These are phyloP conservation scores for Tapirus terrestris DNA, from an alignment of 2,113 vertebrate genomes.

Conservation along the genomic window DNA sequence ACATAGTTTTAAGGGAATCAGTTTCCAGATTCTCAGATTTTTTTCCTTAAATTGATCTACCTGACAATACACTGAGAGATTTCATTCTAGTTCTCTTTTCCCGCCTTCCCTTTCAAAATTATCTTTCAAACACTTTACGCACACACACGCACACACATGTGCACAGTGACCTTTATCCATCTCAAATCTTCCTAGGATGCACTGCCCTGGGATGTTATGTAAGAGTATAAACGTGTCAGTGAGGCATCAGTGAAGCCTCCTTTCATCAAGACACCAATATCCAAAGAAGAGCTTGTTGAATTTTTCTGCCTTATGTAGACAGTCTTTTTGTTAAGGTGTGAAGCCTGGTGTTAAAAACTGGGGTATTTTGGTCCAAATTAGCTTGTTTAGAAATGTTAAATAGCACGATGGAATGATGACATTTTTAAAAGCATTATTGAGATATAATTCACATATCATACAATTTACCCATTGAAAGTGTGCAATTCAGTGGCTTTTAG, in stretches of 20 bases:
- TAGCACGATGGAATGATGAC: background rate
- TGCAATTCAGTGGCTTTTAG: background rate
- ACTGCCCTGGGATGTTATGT: background rate
- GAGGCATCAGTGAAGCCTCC: background rate
- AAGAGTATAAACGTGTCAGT: background rate
- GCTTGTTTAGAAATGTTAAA: background rate
- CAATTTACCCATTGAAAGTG: background rate
- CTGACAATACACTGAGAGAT: background rate
- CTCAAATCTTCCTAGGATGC: background rate
- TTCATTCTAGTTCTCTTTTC: conserved; percentile 28
- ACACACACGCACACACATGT: background rate
- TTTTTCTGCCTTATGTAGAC: background rate
- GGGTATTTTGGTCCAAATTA: background rate
- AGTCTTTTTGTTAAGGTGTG: background rate
- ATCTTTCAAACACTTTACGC: background rate
- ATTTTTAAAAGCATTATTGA: conserved; percentile 1
- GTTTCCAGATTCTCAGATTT: background rate
- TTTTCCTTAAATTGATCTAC: background rate
- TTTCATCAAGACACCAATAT: background rate
- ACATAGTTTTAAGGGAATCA: background rate
- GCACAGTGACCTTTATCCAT: too few relatives aligned
- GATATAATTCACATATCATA: background rate
- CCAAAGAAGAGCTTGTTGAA: background rate
- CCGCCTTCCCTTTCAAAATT: background rate
- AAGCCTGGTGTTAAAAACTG: conserved; percentile 17